Evolutionary conservation across 2,113 vertebrate species (phyloP).

Genomic region (Lonchura striata): DNA sequence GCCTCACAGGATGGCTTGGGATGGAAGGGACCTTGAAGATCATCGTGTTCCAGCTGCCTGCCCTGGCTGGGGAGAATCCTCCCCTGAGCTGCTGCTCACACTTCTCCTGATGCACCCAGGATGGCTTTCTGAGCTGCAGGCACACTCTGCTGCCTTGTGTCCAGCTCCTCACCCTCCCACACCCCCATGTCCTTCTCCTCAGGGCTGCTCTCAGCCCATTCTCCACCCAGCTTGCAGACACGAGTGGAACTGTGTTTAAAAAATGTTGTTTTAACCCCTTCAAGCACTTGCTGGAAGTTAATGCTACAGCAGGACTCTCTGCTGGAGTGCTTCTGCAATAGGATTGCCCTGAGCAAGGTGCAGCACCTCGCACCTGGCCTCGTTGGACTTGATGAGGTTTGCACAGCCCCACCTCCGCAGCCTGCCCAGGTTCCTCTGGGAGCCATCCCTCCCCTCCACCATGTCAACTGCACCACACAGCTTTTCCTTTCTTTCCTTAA

Average conservation of each 20-base stretch:
- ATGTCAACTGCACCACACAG: background rate
- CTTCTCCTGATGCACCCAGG: background rate
- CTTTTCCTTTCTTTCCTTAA: background rate
- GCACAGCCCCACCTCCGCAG: no score
- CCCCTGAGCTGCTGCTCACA: background rate
- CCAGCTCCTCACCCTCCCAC: background rate
- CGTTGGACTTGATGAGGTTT: fast-evolving
- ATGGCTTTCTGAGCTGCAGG: background rate
- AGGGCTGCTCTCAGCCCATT: background rate
- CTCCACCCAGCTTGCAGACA: background rate
- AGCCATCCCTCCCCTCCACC: background rate
- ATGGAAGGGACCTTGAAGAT: background rate
- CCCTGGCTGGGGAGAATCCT: background rate
- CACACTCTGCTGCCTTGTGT: background rate
- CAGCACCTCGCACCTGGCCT: background rate
- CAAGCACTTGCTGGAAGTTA: background rate
- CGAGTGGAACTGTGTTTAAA: background rate
- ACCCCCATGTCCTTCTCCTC: background rate
- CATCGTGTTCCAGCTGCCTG: background rate
- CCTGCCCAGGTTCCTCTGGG: background rate
- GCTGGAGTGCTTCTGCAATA: background rate
- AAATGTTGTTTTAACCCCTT: background rate
- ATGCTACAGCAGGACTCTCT: background rate
- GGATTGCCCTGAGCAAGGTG: background rate
- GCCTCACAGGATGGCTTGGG: background rate